Percentiles rank a stretch among this genome's conserved stretches.
Evolutionary conservation across 2,113 vertebrate species (phyloP).

Genomic region (Hylia prasina): DNA sequence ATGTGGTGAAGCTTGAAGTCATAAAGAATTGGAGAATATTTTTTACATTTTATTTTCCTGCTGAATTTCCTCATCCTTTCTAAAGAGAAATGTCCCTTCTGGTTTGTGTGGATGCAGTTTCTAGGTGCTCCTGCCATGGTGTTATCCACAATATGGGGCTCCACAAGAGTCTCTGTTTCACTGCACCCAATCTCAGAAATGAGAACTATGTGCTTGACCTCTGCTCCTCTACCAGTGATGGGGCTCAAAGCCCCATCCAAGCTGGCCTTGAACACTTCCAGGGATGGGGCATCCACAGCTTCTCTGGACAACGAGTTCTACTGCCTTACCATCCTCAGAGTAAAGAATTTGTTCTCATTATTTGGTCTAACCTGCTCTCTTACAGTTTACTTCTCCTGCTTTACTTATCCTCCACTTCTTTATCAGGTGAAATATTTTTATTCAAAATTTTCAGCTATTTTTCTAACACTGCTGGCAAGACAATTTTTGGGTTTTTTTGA

Average conservation of each 20-base stretch:
- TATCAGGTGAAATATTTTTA: neutral
- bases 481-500: neutral
- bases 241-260: neutral
- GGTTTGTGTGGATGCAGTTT: neutral
- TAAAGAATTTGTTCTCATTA: neutral
- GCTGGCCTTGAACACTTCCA: neutral
- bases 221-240: neutral
- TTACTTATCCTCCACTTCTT: neutral
- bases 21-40: neutral
- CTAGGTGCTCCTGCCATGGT: fast-evolving
- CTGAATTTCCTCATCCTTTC: neutral
- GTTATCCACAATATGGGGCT: neutral
- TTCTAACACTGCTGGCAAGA: neutral
- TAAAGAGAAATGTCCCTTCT: neutral
- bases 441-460: neutral
- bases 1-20: neutral
- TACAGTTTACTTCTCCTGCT: neutral
- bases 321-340: neutral
- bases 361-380: neutral
- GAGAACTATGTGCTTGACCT: neutral
- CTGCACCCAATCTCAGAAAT: neutral
- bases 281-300: neutral
- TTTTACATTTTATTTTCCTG: neutral
- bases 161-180: neutral
- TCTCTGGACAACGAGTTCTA: neutral